Base-by-base conservation (phyloP, 2,113 vertebrate genomes). In the Amblyornis subalaris region DNA sequence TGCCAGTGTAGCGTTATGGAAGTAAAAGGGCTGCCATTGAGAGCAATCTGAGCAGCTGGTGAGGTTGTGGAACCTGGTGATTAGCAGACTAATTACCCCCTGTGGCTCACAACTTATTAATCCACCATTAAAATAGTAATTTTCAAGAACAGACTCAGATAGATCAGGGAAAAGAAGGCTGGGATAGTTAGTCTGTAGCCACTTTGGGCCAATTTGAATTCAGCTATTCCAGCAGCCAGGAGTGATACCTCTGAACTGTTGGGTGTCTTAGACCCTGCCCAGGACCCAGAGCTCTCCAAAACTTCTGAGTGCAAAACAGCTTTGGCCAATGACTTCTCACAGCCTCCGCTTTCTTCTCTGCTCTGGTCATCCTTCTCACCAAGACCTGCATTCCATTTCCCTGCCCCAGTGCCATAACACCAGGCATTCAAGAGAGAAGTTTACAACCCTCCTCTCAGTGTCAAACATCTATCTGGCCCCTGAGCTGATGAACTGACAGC, bases 81-180 rank as follows among this genome's bases (percentile, higher is more conserved):
- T 97, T 96, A 96, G 44, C 89, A 93, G 71, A 65, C 75, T 97
- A 95, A 97, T 97, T 96, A 94, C 61, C 47, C 93, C 86, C 88
- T n/a, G 89, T 95, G 90, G 94, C 90, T 96, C 93, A 90, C 90
- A 92, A 93, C 47, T 97, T 66, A 95, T 97, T 97, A 97, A 97
- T 97, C 94, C 96, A 93, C 87, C 74, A 94, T 93, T 97, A 96
- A 97, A 96, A 89, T 35, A 94, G 94, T 85, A 0, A 14, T 96
- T 97, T 97, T 47, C 55, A 88, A 86, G 75, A 81, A 67, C 33
- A 77, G 64, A 71, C 44, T 83, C 40, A 83, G 64, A 69, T 42
- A 31, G 33, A n/a, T 26, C 21, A 69, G 28, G 67, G 58, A n/a
- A 21, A 93, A 57, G 90, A 93, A 82, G 35, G 21, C 51, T 76